These are phyloP conservation scores for Hylyphantes graminicola DNA, from an alignment of 1,140 invertebrate species.

Conservation along the genomic window DNA sequence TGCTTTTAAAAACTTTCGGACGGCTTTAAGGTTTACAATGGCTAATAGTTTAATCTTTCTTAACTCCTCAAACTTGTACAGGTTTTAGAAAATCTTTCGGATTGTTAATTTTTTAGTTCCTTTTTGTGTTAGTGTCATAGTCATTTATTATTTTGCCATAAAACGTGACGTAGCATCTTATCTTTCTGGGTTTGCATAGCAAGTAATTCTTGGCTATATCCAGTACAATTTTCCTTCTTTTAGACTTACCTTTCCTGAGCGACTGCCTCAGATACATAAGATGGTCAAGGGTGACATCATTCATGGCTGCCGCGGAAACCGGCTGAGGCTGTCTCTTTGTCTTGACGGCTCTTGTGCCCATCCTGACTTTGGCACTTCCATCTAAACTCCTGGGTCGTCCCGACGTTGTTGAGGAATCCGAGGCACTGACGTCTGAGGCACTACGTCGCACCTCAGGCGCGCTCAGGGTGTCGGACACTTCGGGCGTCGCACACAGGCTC, in stretches of 20 bases:
- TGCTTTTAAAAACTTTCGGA: no score
- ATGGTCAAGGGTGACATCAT: conserved; percentile 66
- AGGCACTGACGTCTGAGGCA: conserved; percentile 42
- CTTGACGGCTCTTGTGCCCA: conserved; percentile 67
- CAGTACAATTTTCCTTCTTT: no score
- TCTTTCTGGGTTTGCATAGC: no score
- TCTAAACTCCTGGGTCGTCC: conserved; percentile 58
- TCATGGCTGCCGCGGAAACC: conserved; percentile 5
- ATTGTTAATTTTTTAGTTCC: no score
- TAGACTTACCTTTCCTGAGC: conserved; percentile 58
- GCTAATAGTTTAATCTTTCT: no score
- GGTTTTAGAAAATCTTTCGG: no score
- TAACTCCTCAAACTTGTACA: no score
- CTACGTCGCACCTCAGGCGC: conserved; percentile 54
- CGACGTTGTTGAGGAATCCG: conserved; percentile 41
- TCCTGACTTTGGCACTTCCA: conserved; percentile 64
- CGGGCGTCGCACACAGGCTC: conserved; percentile 68
- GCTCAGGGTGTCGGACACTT: conserved; percentile 64
- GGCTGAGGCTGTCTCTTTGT: conserved; percentile 34
- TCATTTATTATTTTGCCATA: no score
- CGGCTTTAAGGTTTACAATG: no score
- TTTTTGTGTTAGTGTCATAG: no score
- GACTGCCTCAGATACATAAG: conserved; percentile 66
- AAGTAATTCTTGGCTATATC: no score
- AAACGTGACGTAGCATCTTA: no score